phyloP scores from a whole-genome alignment of 2,888 invertebrate species.

The Germaria angustata region DNA sequence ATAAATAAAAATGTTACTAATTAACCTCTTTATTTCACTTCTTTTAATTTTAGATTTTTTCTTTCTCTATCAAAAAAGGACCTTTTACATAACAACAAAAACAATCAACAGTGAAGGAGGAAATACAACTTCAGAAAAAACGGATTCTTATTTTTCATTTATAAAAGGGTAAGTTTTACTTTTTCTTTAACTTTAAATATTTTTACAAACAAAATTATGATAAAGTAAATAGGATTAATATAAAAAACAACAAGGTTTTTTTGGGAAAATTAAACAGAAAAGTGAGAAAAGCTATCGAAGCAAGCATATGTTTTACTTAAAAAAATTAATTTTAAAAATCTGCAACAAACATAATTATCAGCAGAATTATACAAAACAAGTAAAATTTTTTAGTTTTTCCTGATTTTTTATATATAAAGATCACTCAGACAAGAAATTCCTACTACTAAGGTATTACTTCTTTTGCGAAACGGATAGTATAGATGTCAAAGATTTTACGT shows the following conservation, averaged over 20 bases:
- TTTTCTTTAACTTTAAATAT: not conserved
- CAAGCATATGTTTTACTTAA: no score
- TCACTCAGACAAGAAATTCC: no score
- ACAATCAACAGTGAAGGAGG: not conserved
- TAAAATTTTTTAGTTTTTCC: no score
- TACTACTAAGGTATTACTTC: no score
- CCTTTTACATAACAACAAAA: not conserved
- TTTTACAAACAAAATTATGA: constrained; percentile 8
- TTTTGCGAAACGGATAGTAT: no score
- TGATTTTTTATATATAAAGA: no score
- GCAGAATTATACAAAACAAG: no score
- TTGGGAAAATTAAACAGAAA: not conserved
- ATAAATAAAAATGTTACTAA: constrained; percentile 44
- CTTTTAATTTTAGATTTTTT: constrained; percentile 21
- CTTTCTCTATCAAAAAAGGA: constrained; percentile 6
- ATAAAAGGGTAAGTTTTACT: constrained; percentile 23
- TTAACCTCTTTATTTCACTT: constrained; percentile 54
- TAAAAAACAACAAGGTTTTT: not conserved
- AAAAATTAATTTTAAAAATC: no score
- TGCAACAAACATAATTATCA: no score
- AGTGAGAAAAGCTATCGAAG: not conserved
- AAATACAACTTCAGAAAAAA: not conserved
- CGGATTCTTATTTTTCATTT: constrained; percentile 11
- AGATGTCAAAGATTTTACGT: no score
- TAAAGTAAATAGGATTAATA: not conserved